These are phyloP conservation scores for Corythaeola cristata DNA, from an alignment of 2,113 vertebrate species.

Conservation along the genomic window DNA sequence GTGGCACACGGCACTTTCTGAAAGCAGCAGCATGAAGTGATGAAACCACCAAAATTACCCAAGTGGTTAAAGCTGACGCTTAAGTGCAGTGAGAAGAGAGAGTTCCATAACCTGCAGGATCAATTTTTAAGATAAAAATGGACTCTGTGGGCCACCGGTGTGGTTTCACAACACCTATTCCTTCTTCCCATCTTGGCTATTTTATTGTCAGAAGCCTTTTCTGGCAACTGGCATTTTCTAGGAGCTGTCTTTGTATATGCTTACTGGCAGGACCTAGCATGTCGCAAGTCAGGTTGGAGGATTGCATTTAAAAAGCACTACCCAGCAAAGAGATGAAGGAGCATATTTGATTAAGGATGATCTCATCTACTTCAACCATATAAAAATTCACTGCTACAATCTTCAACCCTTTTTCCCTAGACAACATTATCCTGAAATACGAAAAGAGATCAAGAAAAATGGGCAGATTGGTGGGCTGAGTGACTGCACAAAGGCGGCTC, in stretches of 20 bases:
- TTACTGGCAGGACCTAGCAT: neutral
- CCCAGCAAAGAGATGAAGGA: slow-evolving; percentile 33
- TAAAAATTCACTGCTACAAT: slow-evolving; percentile 12
- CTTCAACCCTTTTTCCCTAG: neutral
- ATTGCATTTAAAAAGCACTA: neutral
- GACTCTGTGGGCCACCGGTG: neutral
- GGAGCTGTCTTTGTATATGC: neutral
- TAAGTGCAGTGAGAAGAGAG: neutral
- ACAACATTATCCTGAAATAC: neutral
- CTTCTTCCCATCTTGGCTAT: neutral
- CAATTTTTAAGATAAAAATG: neutral
- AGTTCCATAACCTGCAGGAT: neutral
- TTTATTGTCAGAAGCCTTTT: neutral
- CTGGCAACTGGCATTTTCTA: neutral
- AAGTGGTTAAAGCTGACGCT: neutral
- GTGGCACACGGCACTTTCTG: fast-evolving
- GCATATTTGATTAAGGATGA: slow-evolving; percentile 30
- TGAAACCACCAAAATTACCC: neutral
- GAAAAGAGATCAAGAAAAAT: slow-evolving; percentile 15
- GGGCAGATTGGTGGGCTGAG: slow-evolving; percentile 28
- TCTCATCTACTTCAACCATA: slow-evolving; percentile 15
- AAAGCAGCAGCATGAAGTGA: neutral
- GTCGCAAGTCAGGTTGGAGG: neutral
- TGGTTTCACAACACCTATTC: neutral
- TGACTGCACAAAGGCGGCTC: neutral